Conservation (phyloP, 2,888 invertebrate genomes). For the Drosophila nr. fundita region DNA sequence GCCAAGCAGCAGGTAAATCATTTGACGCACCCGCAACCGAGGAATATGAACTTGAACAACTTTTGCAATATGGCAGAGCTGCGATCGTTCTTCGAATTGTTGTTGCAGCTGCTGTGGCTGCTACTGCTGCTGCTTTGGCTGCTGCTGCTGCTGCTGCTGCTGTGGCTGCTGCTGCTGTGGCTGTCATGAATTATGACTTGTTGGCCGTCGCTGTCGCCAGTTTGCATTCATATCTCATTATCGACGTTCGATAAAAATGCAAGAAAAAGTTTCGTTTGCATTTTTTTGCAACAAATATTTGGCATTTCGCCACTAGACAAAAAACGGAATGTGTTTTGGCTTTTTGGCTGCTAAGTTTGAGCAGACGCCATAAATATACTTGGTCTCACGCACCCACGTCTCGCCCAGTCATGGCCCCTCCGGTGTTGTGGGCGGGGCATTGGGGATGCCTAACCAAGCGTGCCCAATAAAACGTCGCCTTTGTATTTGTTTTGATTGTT, state of each 20-base stretch:
- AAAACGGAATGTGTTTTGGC: slow-evolving; percentile 53
- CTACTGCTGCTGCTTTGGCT: neutral
- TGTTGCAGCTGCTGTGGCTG: slow-evolving; percentile 1
- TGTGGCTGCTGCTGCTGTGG: slow-evolving; percentile 1
- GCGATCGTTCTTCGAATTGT: slow-evolving; percentile 22
- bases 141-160: slow-evolving; percentile 3
- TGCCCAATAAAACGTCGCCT: slow-evolving; percentile 75
- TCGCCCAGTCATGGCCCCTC: slow-evolving; percentile 36
- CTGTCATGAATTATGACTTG: slow-evolving; percentile 30
- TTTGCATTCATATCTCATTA: slow-evolving; percentile 77
- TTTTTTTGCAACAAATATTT: slow-evolving; percentile 44
- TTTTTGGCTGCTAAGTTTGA: slow-evolving; percentile 65
- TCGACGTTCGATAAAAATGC: slow-evolving; percentile 74
- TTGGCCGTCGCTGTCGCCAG: slow-evolving; percentile 39
- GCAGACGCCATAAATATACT: slow-evolving; percentile 75
- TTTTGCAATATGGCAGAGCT: slow-evolving; percentile 72
- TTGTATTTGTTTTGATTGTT: slow-evolving; percentile 78
- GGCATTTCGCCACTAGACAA: slow-evolving; percentile 70
- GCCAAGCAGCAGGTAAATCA: slow-evolving; percentile 76
- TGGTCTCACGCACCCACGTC: slow-evolving; percentile 58
- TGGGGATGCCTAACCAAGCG: slow-evolving; percentile 66
- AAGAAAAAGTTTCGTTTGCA: slow-evolving; percentile 54
- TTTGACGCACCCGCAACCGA: slow-evolving; percentile 74
- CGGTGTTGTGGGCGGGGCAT: slow-evolving; percentile 11
- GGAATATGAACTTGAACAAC: slow-evolving; percentile 71